phyloP scores from a whole-genome alignment of 2,888 invertebrate genomes.

The Nymphalis c-album region DNA sequence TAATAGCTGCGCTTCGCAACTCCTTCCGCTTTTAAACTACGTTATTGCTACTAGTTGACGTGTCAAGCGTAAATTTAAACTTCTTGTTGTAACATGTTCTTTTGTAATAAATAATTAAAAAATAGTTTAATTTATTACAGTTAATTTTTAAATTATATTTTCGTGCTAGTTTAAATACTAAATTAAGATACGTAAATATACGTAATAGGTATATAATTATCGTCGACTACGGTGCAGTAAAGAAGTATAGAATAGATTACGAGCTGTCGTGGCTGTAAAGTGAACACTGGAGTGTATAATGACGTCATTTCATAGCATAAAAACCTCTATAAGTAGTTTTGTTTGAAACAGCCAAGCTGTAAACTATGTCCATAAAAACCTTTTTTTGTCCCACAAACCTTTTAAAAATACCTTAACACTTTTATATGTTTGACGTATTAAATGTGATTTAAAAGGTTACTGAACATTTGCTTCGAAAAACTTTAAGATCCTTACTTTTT shows the following conservation, averaged over 20 bases:
- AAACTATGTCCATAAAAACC: conserved; percentile 29
- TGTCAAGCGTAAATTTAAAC: too few relatives aligned
- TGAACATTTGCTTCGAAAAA: conserved; percentile 24
- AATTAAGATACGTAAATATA: neutral
- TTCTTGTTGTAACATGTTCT: too few relatives aligned
- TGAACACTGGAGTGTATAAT: conserved; percentile 29
- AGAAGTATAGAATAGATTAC: conserved; percentile 23
- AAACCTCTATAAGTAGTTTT: conserved; percentile 26
- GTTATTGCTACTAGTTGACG: too few relatives aligned
- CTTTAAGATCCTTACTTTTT: conserved; percentile 23
- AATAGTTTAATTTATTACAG: neutral
- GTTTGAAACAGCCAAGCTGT: conserved; percentile 19
- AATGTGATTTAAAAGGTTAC: conserved; percentile 30
- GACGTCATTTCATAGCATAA: conserved; percentile 29
- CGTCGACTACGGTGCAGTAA: conserved; percentile 4
- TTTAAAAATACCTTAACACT: conserved; percentile 26
- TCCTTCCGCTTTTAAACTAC: too few relatives aligned
- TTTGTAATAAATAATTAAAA: too few relatives aligned
- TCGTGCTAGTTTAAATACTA: neutral
- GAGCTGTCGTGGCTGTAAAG: conserved; percentile 12
- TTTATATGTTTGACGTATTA: conserved; percentile 32
- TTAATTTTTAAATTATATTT: neutral
- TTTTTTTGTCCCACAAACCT: conserved; percentile 24
- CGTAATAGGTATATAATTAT: conserved; percentile 7
- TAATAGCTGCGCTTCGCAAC: too few relatives aligned